These are phyloP conservation scores for Thera obeliscata DNA, from an alignment of 2,888 invertebrate genomes.

Conservation along the genomic window DNA sequence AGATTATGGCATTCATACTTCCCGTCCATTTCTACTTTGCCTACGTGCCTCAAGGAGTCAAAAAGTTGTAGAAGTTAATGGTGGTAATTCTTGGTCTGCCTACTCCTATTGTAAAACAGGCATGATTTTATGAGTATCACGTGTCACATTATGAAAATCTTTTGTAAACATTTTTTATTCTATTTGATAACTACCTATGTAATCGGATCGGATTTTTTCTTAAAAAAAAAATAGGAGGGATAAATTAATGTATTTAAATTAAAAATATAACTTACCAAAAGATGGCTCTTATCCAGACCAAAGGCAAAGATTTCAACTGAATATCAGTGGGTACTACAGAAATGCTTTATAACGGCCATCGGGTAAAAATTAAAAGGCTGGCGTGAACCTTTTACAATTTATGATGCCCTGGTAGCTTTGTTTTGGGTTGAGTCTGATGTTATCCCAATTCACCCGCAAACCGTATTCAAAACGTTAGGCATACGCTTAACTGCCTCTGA, in stretches of 20 bases:
- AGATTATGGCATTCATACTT: slow-evolving; percentile 11
- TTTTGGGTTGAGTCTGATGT: slow-evolving; percentile 6
- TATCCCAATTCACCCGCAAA: slow-evolving; percentile 11
- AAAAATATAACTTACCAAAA: not conserved
- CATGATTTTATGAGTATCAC: too few relatives aligned
- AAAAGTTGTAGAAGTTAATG: too few relatives aligned
- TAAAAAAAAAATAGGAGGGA: too few relatives aligned
- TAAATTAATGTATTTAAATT: too few relatives aligned
- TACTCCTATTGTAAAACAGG: not conserved
- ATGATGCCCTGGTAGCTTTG: slow-evolving; percentile 20
- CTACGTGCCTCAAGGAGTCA: not conserved
- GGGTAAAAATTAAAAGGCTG: slow-evolving; percentile 26
- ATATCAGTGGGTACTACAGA: slow-evolving; percentile 4
- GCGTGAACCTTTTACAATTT: slow-evolving; percentile 14
- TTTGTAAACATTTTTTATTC: too few relatives aligned
- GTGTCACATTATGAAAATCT: too few relatives aligned
- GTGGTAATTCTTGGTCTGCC: not conserved
- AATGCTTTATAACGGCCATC: slow-evolving; percentile 8
- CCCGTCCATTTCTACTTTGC: not conserved
- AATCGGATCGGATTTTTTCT: too few relatives aligned
- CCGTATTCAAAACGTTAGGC: not conserved
- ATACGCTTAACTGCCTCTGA: not conserved
- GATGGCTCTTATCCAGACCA: not conserved
- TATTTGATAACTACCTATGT: too few relatives aligned
- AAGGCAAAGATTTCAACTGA: too few relatives aligned